Conservation (phyloP, 1,140 invertebrate genomes). For the Drosophila subpulchrella region DNA sequence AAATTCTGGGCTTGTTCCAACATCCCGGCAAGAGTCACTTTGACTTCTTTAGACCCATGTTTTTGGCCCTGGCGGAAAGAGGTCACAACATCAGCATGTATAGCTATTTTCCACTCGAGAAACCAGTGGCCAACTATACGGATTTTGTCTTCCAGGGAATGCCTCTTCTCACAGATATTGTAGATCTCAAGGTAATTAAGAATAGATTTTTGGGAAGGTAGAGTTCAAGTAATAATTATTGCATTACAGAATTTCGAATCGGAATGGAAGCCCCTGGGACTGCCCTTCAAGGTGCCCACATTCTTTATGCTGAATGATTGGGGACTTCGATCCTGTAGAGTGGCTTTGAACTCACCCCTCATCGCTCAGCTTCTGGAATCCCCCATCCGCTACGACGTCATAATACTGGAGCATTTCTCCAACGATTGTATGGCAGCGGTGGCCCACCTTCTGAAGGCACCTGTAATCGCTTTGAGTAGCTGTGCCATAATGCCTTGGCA, state of each 20-base stretch:
- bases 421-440: slow-evolving; percentile 87
- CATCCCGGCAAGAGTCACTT: slow-evolving; percentile 89
- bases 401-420: slow-evolving; percentile 87
- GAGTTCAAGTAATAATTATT: too few relatives aligned
- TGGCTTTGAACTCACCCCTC: slow-evolving; percentile 84
- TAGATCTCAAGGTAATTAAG: slow-evolving; percentile 62
- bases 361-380: slow-evolving; percentile 63
- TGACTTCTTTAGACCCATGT: slow-evolving; percentile 88
- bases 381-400: slow-evolving; percentile 86
- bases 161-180: slow-evolving; percentile 76
- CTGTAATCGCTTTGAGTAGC: slow-evolving; percentile 86
- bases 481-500: slow-evolving; percentile 88
- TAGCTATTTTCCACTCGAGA: slow-evolving; percentile 87
- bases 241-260: slow-evolving; percentile 41
- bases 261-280: slow-evolving; percentile 26
- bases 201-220: background rate
- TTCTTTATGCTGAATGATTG: slow-evolving; percentile 67
- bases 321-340: slow-evolving; percentile 85
- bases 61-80: slow-evolving; percentile 86
- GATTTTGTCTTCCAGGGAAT: slow-evolving; percentile 85
- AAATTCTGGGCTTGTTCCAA: slow-evolving; percentile 87
- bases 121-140: slow-evolving; percentile 86
- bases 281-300: slow-evolving; percentile 63
- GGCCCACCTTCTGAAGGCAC: slow-evolving; percentile 86
- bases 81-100: slow-evolving; percentile 89